These are phyloP conservation scores for Euproctis similis DNA, from an alignment of 2,888 invertebrate species.

Conservation along the genomic window DNA sequence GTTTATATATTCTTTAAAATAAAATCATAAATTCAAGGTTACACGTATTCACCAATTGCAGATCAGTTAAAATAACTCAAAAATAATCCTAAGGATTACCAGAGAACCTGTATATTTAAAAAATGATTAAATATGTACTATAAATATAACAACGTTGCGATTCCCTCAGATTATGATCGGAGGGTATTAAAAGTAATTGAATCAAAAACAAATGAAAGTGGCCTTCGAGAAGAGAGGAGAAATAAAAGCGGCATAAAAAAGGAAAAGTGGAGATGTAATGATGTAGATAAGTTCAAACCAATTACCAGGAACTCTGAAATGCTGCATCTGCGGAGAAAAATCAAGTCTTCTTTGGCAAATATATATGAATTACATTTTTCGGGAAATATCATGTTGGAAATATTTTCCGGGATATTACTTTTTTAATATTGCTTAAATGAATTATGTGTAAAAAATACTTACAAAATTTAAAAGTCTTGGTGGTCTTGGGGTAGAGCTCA, in stretches of 20 bases:
- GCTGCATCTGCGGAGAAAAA: constrained; percentile 69
- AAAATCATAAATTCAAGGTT: too few relatives aligned
- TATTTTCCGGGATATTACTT: too few relatives aligned
- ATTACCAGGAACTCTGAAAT: constrained; percentile 63
- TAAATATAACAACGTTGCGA: constrained; percentile 34
- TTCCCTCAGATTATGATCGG: constrained; percentile 39
- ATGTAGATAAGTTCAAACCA: constrained; percentile 72
- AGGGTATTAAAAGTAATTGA: constrained; percentile 65
- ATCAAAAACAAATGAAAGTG: constrained; percentile 68
- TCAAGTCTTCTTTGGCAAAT: constrained; percentile 55
- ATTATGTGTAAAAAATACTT: too few relatives aligned
- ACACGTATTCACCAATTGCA: too few relatives aligned
- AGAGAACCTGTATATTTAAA: constrained; percentile 12
- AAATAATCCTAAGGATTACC: too few relatives aligned
- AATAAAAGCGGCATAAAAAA: constrained; percentile 58
- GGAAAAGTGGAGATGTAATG: constrained; percentile 70
- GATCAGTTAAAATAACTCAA: too few relatives aligned
- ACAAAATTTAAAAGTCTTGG: too few relatives aligned
- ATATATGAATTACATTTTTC: constrained; percentile 54
- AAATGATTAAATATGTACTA: constrained; percentile 32
- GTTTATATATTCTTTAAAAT: too few relatives aligned
- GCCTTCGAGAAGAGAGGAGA: constrained; percentile 48
- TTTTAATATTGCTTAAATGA: too few relatives aligned
- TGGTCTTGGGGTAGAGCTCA: too few relatives aligned
- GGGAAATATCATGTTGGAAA: too few relatives aligned